Evolutionary conservation across 2,888 invertebrate genomes (phyloP), one percentile per base, ranked within the genome.

Genomic region (Eupithecia centaureata): DNA sequence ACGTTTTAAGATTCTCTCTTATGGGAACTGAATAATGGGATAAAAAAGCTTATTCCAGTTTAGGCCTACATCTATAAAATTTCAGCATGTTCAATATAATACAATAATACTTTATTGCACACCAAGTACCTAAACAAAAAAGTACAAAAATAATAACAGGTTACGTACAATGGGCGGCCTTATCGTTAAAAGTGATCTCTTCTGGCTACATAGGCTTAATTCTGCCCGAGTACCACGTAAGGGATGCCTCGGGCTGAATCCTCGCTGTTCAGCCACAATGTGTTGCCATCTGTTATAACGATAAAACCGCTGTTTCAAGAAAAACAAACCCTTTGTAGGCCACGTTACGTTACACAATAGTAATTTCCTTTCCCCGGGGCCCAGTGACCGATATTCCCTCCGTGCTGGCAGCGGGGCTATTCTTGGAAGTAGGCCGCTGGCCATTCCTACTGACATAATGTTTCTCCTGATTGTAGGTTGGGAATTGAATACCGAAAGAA

Each of bases 391-490:
- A 51, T 69, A 61, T 63, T 66, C 47, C 60, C 32, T 12, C 25
- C 15, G 33, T 57, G 2, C 51, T 10, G 51, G 22, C 25, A 33
- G 30, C 56, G 8, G 1, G 25, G 69, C 63, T 69, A 69, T 65
- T 69, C 65, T 61, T 38, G 64, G 57, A 70, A 66, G 33, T 70
- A 61, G 70, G 70, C 7, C 70, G 61, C 66, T 66, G 63, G 57
- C 66, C 66, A 70, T 66, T 67, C 57, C 68, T 58, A 42, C 65
- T 58, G 61, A 68, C 69, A 63, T 18, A 35, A 63, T 63, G 69
- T 35, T 54, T 58, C 57, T 63, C 64, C 57, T 27, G 61, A 66
- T 66, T 69, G 68, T 56, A 51, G 65, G 10, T 28, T 0, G 47
- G 22, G 22, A 47, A 22, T 47, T 47, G 12, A 47, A 47, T 10